phyloP scores from a whole-genome alignment of 1,140 invertebrate genomes.

The Caenorhabditis inopinata region DNA sequence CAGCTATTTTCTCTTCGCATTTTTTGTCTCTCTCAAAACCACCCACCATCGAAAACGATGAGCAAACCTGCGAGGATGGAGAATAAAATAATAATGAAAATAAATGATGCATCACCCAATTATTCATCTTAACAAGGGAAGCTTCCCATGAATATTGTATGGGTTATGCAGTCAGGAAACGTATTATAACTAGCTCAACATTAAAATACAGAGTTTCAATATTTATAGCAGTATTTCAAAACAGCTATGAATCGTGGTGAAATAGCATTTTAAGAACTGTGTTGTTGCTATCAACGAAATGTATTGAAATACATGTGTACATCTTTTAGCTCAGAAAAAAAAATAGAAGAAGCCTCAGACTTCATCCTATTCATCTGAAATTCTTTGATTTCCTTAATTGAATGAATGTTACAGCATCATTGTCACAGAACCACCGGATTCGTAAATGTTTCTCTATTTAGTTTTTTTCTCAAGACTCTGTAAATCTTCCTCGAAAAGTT shows the following conservation, averaged over 20 bases:
- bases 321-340: too few species aligned
- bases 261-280: too few species aligned
- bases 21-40: neutral
- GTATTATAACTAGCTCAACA: too few species aligned
- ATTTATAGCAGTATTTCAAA: too few species aligned
- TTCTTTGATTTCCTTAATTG: neutral
- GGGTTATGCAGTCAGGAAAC: too few species aligned
- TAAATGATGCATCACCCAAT: constrained; percentile 3
- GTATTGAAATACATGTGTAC: too few species aligned
- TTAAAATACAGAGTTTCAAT: too few species aligned
- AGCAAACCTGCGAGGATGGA: neutral
- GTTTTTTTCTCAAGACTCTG: neutral
- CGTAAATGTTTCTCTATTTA: neutral
- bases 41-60: constrained; percentile 27
- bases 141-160: neutral
- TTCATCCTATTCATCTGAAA: too few species aligned
- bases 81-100: neutral
- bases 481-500: constrained; percentile 7
- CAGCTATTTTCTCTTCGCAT: constrained; percentile 4
- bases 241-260: too few species aligned
- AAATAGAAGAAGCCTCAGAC: too few species aligned
- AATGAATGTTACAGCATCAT: neutral
- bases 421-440: neutral
- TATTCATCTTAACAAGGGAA: neutral
- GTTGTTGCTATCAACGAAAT: too few species aligned